Evolutionary conservation across 2,888 invertebrate genomes (phyloP).

Genomic region (Periphyllus acericola): DNA sequence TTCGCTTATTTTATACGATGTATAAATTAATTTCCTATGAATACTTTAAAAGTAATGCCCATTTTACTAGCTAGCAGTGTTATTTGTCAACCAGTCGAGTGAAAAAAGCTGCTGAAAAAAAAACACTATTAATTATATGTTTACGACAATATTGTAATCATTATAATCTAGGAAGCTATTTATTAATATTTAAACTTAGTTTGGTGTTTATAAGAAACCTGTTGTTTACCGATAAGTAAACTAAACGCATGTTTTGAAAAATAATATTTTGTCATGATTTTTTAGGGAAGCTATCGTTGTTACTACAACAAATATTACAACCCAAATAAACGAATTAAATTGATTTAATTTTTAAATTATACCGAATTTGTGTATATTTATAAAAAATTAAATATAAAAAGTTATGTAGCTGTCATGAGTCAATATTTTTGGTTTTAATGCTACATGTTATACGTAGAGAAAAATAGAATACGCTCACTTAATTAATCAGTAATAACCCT

Average conservation of each 20-base stretch:
- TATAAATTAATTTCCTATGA: constrained; percentile 57
- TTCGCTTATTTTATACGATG: constrained; percentile 48
- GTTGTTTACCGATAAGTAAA: background rate
- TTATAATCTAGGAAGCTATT: constrained; percentile 41
- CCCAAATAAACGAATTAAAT: background rate
- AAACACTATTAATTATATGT: constrained; percentile 40
- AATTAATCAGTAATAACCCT: too few species aligned
- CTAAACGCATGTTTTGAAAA: background rate
- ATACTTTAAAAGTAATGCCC: constrained; percentile 31
- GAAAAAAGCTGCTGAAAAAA: constrained; percentile 30
- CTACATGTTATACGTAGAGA: too few species aligned
- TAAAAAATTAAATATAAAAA: background rate
- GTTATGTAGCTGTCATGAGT: background rate
- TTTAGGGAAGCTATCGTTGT: background rate
- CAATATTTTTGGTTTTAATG: background rate
- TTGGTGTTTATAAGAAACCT: background rate
- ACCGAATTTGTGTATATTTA: background rate
- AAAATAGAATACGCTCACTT: too few species aligned
- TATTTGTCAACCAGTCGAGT: constrained; percentile 55
- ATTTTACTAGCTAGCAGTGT: constrained; percentile 19
- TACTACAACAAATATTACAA: background rate
- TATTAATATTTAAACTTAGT: constrained; percentile 16
- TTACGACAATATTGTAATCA: constrained; percentile 46
- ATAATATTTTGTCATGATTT: background rate
- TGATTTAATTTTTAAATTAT: background rate